Evolutionary conservation across 1,140 invertebrate species (phyloP).

Genomic region (Dendrolimus punctatus): DNA sequence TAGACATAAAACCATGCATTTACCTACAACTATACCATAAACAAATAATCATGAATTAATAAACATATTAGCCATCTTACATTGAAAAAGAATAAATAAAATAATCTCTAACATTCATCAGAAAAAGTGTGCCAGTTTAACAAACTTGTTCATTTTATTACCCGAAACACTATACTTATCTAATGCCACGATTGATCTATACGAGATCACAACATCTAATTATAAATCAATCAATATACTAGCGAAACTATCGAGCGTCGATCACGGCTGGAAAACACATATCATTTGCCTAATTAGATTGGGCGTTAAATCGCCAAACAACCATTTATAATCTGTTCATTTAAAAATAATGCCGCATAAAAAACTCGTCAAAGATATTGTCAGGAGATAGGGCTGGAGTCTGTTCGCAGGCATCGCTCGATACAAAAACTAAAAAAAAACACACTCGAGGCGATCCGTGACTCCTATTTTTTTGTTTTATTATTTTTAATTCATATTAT

Average conservation of each 20-base stretch:
- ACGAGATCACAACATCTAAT: conserved; percentile 19
- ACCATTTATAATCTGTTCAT: conserved; percentile 69
- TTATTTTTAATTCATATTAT: conserved; percentile 72
- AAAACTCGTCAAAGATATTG: conserved; percentile 71
- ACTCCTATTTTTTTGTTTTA: conserved; percentile 70
- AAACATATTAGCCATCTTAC: no score
- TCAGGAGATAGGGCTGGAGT: conserved; percentile 57
- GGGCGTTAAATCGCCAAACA: conserved; percentile 70
- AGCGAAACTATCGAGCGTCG: conserved; percentile 28
- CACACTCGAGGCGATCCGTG: conserved; percentile 65
- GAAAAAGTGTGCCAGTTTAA: no score
- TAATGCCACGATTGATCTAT: background rate
- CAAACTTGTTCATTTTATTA: background rate
- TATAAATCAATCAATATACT: conserved; percentile 47
- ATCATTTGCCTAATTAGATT: conserved; percentile 71
- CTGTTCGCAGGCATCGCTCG: conserved; percentile 62
- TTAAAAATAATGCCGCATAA: conserved; percentile 68
- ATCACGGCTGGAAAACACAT: conserved; percentile 58
- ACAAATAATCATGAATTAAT: no score
- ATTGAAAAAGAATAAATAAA: no score
- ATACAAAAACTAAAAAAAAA: conserved; percentile 57
- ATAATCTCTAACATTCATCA: no score
- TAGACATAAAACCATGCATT: no score
- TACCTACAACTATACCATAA: no score
- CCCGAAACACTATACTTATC: background rate